These are phyloP conservation scores for Zaprionus gabonicus DNA, from an alignment of 1,140 invertebrate species.

Conservation along the genomic window DNA sequence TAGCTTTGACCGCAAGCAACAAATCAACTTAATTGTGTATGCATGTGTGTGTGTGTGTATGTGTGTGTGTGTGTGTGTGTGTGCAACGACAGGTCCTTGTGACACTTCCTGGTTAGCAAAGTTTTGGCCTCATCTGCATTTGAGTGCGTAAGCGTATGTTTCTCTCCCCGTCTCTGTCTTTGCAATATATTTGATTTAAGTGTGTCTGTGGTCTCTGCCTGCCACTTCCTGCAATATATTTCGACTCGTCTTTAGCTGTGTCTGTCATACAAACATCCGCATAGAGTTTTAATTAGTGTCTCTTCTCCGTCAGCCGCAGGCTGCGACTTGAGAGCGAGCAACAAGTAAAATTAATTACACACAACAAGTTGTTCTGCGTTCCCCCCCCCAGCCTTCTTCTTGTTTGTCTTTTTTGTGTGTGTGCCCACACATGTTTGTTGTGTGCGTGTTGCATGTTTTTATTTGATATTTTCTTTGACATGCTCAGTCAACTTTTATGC, in stretches of 20 bases:
- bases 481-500: constrained; percentile 61
- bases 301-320: constrained; percentile 54
- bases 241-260: constrained; percentile 11
- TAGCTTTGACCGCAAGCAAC: constrained; percentile 74
- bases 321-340: constrained; percentile 49
- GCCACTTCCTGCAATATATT: constrained; percentile 48
- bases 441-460: constrained; percentile 26
- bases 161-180: background rate
- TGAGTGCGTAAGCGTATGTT: constrained; percentile 12
- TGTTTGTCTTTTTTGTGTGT: background rate
- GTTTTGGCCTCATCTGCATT: constrained; percentile 64
- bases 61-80: constrained; percentile 34
- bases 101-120: constrained; percentile 62
- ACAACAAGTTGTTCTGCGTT: constrained; percentile 41
- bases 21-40: constrained; percentile 75
- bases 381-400: background rate
- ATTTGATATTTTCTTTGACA: constrained; percentile 24
- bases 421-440: background rate
- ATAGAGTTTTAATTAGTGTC: constrained; percentile 74
- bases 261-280: constrained; percentile 58
- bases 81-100: constrained; percentile 61
- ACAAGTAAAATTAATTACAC: constrained; percentile 77
- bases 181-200: constrained; percentile 34
- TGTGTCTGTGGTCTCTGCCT: background rate
- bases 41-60: constrained; percentile 14